phyloP scores from a whole-genome alignment of 2,797 vertebrate genomes.

The Phataginus tetradactyla region DNA sequence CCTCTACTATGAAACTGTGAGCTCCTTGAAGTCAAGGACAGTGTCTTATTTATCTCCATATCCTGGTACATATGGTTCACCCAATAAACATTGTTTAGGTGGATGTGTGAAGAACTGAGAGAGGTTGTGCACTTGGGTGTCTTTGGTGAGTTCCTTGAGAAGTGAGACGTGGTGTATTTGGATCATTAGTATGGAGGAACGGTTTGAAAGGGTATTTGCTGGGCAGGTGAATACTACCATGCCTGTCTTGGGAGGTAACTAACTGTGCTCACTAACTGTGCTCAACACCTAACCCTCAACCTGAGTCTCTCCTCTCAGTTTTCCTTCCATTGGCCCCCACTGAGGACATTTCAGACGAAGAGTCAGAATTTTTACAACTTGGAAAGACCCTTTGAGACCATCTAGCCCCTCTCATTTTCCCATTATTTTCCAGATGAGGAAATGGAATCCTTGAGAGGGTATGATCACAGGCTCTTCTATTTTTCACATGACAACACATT shows the following conservation, averaged over 20 bases:
- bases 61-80: background rate
- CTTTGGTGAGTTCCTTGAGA: conserved; percentile 23
- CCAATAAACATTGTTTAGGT: background rate
- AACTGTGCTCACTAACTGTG: conserved; percentile 46
- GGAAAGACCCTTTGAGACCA: conserved; percentile 27
- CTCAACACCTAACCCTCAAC: conserved; percentile 11
- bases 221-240: background rate
- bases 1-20: conserved; percentile 18
- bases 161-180: background rate
- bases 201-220: background rate
- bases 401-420: background rate
- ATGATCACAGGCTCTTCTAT: background rate
- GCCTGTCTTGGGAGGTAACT: no score
- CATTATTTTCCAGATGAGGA: conserved; percentile 31
- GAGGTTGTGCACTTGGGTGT: background rate
- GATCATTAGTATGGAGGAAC: background rate
- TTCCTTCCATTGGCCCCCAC: conserved; percentile 21
- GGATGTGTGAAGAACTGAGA: conserved; percentile 16
- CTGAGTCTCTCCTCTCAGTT: background rate
- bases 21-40: background rate
- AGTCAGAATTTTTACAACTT: background rate
- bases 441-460: background rate
- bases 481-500: conserved; percentile 44
- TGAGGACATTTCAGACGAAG: conserved; percentile 36
- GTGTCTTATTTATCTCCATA: background rate